Percentiles rank a stretch among this genome's conserved stretches.
phyloP scores from a whole-genome alignment of 2,113 vertebrate species.

The Xiphophorus couchianus region DNA sequence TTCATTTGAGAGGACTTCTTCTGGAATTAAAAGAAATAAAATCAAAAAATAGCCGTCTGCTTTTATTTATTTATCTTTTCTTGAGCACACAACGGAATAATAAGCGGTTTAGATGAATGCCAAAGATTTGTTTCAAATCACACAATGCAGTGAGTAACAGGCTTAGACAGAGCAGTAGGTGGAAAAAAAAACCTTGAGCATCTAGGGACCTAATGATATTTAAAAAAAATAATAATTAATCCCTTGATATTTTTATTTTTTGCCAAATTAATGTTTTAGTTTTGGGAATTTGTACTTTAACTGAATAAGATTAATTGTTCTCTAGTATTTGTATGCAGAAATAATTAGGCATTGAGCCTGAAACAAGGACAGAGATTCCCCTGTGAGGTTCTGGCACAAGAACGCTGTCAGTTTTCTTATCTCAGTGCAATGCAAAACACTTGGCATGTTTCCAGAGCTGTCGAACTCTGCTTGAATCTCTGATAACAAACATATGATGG shows the following conservation, averaged over 20 bases:
- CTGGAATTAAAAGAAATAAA: neutral
- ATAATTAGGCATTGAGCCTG: neutral
- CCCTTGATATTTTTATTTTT: neutral
- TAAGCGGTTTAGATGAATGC: neutral
- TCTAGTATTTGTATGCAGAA: neutral
- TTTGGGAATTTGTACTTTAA: neutral
- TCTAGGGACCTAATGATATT: neutral
- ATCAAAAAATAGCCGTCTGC: neutral
- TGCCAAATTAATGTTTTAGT: neutral
- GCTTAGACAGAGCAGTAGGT: neutral
- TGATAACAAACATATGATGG: neutral
- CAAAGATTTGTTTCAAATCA: neutral
- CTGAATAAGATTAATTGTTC: neutral
- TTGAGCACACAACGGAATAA: neutral
- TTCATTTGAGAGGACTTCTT: neutral
- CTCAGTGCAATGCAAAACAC: neutral
- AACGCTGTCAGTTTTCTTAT: neutral
- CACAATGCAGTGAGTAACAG: constrained; percentile 2
- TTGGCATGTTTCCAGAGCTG: neutral
- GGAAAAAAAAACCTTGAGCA: neutral
- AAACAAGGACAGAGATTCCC: neutral
- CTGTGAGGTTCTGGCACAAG: neutral
- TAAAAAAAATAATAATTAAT: neutral
- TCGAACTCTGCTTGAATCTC: constrained; percentile 1
- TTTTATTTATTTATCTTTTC: neutral